phyloP scores from a whole-genome alignment of 2,888 invertebrate species.

The Dione vanillae region DNA sequence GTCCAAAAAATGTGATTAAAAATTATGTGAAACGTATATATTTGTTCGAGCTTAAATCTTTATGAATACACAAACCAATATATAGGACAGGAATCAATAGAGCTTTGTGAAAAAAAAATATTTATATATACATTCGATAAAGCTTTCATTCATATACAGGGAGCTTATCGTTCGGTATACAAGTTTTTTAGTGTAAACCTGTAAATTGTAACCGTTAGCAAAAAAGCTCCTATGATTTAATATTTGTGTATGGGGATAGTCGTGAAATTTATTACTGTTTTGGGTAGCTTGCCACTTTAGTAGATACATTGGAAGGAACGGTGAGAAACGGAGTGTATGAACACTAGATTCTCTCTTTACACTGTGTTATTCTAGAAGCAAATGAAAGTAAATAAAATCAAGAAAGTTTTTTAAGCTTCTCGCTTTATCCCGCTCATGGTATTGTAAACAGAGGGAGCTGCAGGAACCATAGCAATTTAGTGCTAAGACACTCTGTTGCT shows the following conservation, averaged over 20 bases:
- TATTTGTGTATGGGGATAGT: neutral
- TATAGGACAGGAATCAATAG: neutral
- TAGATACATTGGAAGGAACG: too few relatives aligned
- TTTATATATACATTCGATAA: conserved; percentile 13
- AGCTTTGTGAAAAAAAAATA: neutral
- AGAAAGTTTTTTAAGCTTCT: too few relatives aligned
- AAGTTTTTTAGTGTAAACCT: neutral
- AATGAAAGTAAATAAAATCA: too few relatives aligned
- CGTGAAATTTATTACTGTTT: too few relatives aligned
- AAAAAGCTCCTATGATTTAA: neutral
- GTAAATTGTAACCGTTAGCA: neutral
- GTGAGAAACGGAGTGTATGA: too few relatives aligned
- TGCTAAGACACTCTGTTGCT: too few relatives aligned
- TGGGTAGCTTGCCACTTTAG: too few relatives aligned
- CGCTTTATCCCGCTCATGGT: too few relatives aligned
- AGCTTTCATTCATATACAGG: neutral
- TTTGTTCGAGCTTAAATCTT: conserved; percentile 8
- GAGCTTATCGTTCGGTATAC: neutral
- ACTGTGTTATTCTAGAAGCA: too few relatives aligned
- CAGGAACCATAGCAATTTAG: too few relatives aligned
- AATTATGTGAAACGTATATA: conserved; percentile 1
- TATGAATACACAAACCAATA: neutral
- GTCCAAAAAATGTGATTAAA: neutral
- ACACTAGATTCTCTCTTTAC: too few relatives aligned
- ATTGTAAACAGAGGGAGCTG: too few relatives aligned